Conservation (phyloP, 2,888 invertebrate species). For the Orthonychiurus folsomi region DNA sequence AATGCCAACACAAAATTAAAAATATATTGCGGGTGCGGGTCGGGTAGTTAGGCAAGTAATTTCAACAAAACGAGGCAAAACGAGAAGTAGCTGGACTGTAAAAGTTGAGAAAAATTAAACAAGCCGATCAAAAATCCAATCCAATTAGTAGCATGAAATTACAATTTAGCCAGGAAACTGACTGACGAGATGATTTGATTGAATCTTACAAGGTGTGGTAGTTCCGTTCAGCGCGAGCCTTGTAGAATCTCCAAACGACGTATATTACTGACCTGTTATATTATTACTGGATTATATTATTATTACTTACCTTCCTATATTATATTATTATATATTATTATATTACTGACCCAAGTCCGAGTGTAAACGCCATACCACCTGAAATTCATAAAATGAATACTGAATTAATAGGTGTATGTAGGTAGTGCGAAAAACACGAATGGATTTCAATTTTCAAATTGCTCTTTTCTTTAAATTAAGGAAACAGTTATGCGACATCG, state of each 20-base stretch:
- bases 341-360: slow-evolving; percentile 67
- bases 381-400: slow-evolving; percentile 33
- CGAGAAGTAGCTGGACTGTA: not conserved
- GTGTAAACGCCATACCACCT: slow-evolving; percentile 75
- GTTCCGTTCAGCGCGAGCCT: slow-evolving; percentile 71
- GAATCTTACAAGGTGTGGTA: slow-evolving; percentile 73
- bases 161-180: not conserved
- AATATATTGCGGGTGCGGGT: not conserved
- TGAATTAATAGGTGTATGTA: slow-evolving; percentile 2
- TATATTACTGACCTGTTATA: too few species aligned
- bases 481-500: not conserved
- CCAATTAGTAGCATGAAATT: not conserved
- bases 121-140: not conserved
- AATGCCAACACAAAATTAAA: too few species aligned
- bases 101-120: not conserved
- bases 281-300: too few species aligned
- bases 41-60: not conserved
- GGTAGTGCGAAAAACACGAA: not conserved
- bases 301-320: too few species aligned
- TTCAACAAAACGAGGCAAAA: not conserved
- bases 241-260: slow-evolving; percentile 80
- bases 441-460: not conserved
- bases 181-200: not conserved
- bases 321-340: too few species aligned
- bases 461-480: not conserved